Base-by-base conservation (phyloP, 1,140 invertebrate genomes). In the Danaus melanippus region DNA sequence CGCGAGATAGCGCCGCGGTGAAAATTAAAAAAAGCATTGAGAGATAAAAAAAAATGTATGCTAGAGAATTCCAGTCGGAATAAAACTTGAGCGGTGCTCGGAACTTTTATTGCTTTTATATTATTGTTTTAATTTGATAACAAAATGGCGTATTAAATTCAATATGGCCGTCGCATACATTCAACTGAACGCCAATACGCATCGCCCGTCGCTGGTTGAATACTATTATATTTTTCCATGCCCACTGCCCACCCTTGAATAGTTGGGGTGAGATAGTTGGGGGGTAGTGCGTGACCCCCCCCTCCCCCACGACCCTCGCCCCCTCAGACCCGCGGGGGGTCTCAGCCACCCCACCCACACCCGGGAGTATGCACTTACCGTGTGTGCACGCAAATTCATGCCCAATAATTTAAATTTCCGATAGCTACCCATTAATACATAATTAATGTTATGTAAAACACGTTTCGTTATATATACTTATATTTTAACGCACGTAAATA, bases 381-480 rank as follows among this genome's bases (percentile, higher is more conserved):
- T 82, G 77, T 80, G 76, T 82, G 79, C 78, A 79, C 79, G 78
- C 77, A 79, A 80, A 78, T 77, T 79, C 71, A 68, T 66, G 72
- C 68, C 67, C 77, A 76, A 84, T 84, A 79, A 84, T 84, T 80
- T 84, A 82, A 84, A 84, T 84, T 84, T 84, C 70, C 73, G 74
- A 76, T 79, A 67, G 64, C 64, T 72, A 62, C 56, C 55, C 59
- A 69, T 81, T 78, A 82, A 82, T 78, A 75, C 66, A 70, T 67
- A 67, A 74, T 83, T 79, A 80, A 84, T 75, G 68, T 71, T 74
- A 71, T 73, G 66, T 79, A 73, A 32, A 32, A 3, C 21, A 32
- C 21, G 21, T 8, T 32, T 32, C 6, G 21, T 32, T 32, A 32
- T 32, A 32, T 32, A 32, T 3, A 32, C 21, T 32, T 32, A 32